Evolutionary conservation across 2,797 vertebrate genomes (phyloP), one percentile per base, ranked within the genome.

Genomic region (Amniataba percoides): DNA sequence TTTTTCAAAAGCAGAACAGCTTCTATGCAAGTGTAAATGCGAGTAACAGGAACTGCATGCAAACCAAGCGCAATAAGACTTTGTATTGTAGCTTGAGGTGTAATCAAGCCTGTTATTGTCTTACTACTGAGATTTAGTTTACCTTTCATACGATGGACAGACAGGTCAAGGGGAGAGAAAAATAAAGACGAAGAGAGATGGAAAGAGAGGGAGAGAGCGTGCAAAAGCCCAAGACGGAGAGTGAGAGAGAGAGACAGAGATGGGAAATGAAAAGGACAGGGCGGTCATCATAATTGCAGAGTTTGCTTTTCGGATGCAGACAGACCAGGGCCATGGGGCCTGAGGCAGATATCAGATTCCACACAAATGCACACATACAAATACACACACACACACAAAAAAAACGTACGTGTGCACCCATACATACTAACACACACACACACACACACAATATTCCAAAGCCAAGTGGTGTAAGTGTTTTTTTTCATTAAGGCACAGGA

Each of bases 221-320:
- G 65, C 9, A 40, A 40, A 21, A 59, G 71, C 40, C 51, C 13
- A n/a, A 27, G 25, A 36, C 49, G 57, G 27, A 75, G 63, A 64
- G 27, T 31, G 43, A 59, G 58, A 82, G 53, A 70, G 52, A 74
- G 83, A 89, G 84, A 88, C 69, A 76, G 88, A 89, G 91, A 93
- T 90, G 90, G 89, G 89, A 90, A 94, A 90, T 91, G 89, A 93
- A 93, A 90, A 93, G 94, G 91, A 94, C 92, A 93, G 83, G 88
- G 87, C 89, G 91, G 92, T 93, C 93, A 93, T 91, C 91, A 94
- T 93, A 94, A 93, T 87, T 94, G 93, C 93, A 93, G 92, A 91
- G 92, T 93, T 94, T 92, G 93, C 94, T 94, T 93, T 94, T 94
- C 90, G 84, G 91, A 92, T 91, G 90, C 89, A 94, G 90, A 92